Base-by-base conservation (phyloP, 2,113 vertebrate genomes). In the Chaetodon trifascialis region DNA sequence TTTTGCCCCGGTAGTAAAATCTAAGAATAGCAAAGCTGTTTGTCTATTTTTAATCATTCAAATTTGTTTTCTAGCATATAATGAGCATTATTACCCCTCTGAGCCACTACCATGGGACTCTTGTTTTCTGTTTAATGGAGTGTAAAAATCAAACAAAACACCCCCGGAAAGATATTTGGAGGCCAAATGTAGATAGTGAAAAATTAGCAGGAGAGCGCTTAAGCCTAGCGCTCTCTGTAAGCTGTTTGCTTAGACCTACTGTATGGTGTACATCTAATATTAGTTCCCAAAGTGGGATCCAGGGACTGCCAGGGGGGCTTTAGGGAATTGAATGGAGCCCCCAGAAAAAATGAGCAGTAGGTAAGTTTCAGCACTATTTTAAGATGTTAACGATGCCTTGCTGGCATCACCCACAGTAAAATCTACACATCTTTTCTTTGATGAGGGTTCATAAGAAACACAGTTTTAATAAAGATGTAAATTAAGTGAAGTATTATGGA, bases 231-330 rank as follows among this genome's bases (percentile, higher is more conserved):
- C 59, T 84, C 63, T 76, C 88, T 74, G 56, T 76, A 36, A 86
- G 89, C 85, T 82, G 84, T 87, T 88, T 87, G 86, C 83, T 77
- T 19, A 79, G 81, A 83, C 58, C 64, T 36, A 34, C 84, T 76
- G 58, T 72, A 69, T 0, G 52, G 44, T 63, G 56, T 55, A n/a
- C 16, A 16, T 64, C 71, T 84, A 83, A 86, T 69, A 80, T 88
- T 83, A 81, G 62, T 42, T 90, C 86, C 83, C 80, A 84, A 70
- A 90, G 55, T 78, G 85, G 84, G 76, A 85, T 68, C 82, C 64
- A 55, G 79, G 80, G 86, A 89, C 80, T 21, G 67, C 76, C 62
- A 56, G 66, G 19, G 72, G 60, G 16, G 51, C 86, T 59, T 59
- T 0, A 17, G 79, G 80, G 91, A 92, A 82, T 74, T 76, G 34